phyloP scores from a whole-genome alignment of 2,797 vertebrate species.

The Harpagifer antarcticus region DNA sequence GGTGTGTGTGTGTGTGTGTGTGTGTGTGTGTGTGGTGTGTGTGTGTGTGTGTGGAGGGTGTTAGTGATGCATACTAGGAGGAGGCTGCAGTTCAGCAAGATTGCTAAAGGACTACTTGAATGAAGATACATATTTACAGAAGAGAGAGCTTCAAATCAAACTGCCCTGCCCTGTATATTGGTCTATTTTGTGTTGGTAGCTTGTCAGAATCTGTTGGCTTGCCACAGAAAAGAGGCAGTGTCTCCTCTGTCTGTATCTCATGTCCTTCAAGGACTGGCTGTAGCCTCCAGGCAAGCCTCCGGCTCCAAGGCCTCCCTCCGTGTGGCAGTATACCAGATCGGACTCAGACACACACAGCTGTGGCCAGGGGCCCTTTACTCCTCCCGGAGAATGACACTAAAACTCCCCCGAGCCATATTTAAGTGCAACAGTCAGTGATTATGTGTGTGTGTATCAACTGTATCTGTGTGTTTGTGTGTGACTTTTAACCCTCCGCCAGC shows the following conservation, averaged over 20 bases:
- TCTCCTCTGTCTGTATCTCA: constrained; percentile 55
- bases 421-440: constrained; percentile 70
- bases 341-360: constrained; percentile 75
- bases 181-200: constrained; percentile 12
- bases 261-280: constrained; percentile 73
- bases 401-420: constrained; percentile 73
- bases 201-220: constrained; percentile 34
- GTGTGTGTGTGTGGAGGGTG: constrained; percentile 36
- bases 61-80: constrained; percentile 36
- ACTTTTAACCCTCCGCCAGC: constrained; percentile 91
- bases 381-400: constrained; percentile 66
- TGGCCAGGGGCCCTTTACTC: constrained; percentile 72
- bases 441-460: constrained; percentile 55
- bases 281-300: constrained; percentile 73
- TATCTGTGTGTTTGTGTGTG: constrained; percentile 69
- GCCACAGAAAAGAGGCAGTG: constrained; percentile 35
- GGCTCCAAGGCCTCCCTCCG: constrained; percentile 70
- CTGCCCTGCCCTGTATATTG: background rate
- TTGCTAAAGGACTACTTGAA: background rate
- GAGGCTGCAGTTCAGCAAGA: constrained; percentile 15
- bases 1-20: no score
- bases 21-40: no score
- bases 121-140: no score
- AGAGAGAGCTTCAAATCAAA: constrained; percentile 11
- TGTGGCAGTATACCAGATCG: constrained; percentile 79